Evolutionary conservation across 2,888 invertebrate species (phyloP), one percentile per base, ranked within the genome.

Genomic region (Nipponacmea schrenckii): DNA sequence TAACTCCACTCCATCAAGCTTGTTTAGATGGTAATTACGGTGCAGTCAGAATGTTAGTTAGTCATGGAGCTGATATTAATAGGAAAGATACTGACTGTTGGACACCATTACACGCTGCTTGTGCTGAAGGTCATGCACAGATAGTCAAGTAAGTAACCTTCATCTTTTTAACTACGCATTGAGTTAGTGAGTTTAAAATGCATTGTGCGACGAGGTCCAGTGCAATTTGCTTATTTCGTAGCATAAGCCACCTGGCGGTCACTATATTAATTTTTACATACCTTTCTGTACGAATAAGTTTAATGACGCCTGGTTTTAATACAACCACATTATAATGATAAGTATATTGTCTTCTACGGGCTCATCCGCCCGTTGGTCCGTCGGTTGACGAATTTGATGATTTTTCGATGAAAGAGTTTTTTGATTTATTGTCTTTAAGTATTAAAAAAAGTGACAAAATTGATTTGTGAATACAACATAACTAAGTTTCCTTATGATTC

Each of bases 31-130:
- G 86, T 2, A 88, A 87, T 77, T 50, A 83, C 24, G 77, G 76
- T 8, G 87, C 87, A 1, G 87, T 86, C 12, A 75, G 79, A 39
- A 74, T 88, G 44, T 80, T 88, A 24, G 73, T 88, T 8, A 74
- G 81, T 39, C 85, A 87, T 73, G 87, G 87, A 4, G 86, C 87
- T 5, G 84, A 88, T 70, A 79, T 88, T 64, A 88, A 88, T 81
- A 81, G 77, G 72, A 80, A 83, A 69, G 88, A 88, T 74, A 84
- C 83, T 14, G 88, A 88, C 74, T 81, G 81, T 20, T 88, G 88
- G 88, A 87, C 88, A 12, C 87, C 88, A 2, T 79, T 88, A 14
- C 88, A 88, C 72, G 87, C 88, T 2, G 88, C 88, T 14, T 87
- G 88, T 67, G 84, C 87, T n/a, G 85, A 87, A 50, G 88, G 88